Conservation (phyloP, 92 coral and sea anemone genomes). For the Phymanthus crucifer region DNA sequence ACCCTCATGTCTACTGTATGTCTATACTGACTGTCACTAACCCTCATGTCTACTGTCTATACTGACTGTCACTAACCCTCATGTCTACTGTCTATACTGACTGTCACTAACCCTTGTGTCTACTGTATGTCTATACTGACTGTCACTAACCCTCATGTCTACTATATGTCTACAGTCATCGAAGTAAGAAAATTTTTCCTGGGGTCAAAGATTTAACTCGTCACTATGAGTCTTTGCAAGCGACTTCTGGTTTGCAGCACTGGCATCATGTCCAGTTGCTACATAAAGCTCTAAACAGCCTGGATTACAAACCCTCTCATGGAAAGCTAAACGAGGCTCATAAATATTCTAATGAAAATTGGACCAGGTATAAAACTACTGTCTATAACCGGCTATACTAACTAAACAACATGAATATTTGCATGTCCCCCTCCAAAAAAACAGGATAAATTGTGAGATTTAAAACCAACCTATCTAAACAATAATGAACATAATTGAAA, state of each 20-base stretch:
- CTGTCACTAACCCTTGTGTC: not conserved
- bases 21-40: conserved; percentile 1
- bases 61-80: conserved; percentile 7
- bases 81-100: not conserved
- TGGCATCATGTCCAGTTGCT: not conserved
- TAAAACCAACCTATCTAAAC: too few relatives aligned
- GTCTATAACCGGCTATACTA: not conserved
- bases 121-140: conserved; percentile 3
- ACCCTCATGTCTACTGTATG: not conserved
- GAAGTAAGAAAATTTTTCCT: conserved; percentile 47
- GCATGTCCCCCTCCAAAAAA: too few relatives aligned
- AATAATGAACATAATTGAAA: too few relatives aligned
- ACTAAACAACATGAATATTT: not conserved
- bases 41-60: not conserved
- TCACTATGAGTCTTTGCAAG: conserved; percentile 65
- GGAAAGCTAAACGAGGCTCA: conserved; percentile 8
- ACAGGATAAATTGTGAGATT: too few relatives aligned
- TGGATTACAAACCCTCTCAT: conserved; percentile 1
- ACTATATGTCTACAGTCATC: not conserved
- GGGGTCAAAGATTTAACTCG: conserved; percentile 71
- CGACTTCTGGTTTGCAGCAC: not conserved
- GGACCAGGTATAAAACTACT: conserved; percentile 45
- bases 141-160: conserved; percentile 8
- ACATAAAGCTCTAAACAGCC: not conserved
- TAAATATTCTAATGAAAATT: conserved; percentile 38